Base-by-base conservation (phyloP, 2,113 vertebrate genomes). In the Cromileptes altivelis region DNA sequence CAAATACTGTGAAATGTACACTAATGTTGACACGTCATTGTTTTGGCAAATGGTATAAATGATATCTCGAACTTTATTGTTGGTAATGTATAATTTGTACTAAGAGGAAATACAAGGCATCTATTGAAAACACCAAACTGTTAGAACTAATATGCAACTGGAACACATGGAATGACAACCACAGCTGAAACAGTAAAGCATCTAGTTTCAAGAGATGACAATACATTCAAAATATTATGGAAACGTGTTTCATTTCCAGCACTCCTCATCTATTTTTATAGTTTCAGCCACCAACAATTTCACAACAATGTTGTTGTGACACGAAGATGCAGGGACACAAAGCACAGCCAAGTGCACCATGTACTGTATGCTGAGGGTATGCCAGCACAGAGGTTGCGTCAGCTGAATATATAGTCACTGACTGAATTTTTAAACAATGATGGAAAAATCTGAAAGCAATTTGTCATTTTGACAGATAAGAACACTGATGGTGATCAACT, bases 1-100 rank as follows among this genome's bases (percentile, higher is more conserved):
- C 18, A 58, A 75, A 70, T 57, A 49, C 49, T 40, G 15, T 61
- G 6, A 70, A 70, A 70, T 65, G 14, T 17, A 61, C 37, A 52
- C 40, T 11, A 11, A 74, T 27, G 13, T 55, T 63, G 14, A 62
- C 4, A 15, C 4, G 11, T 2, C 9, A 21, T 17, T 75, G 78
- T 33, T 75, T 53, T 55, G 14, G 1, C 3, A 78, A 40, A n/a
- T 74, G 50, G 4, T 60, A 37, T 33, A 47, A 53, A 40, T 63
- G 1, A 71, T 5, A 37, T 17, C 23, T 25, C 18, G 8, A 52
- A 4, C 21, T 60, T 40, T 40, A 60, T 25, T 62, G 12, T 14
- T 75, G 9, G 37, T 23, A 50, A 55, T 30, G 3, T 50, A 47
- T 60, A 3, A 55, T 14, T 37, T 79, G 23, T n/a, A 47, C 11